Evolutionary conservation across 2,113 vertebrate species (phyloP).

Genomic region (Uria aalge): DNA sequence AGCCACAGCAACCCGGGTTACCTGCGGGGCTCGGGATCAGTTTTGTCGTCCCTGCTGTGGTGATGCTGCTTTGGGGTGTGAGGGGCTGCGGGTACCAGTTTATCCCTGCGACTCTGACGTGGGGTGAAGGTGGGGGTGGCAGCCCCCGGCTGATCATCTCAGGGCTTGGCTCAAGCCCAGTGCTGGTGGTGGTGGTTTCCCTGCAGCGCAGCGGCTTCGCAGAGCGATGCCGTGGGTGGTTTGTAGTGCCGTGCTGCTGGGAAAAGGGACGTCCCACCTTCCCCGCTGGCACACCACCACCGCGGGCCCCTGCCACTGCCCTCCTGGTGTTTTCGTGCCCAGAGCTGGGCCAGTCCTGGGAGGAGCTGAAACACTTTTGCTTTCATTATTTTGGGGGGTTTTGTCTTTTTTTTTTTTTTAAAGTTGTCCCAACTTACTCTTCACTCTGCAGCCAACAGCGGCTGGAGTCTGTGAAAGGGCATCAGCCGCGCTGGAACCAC

Average conservation of each 20-base stretch:
- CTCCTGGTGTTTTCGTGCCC: background rate
- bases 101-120: background rate
- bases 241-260: background rate
- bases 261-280: background rate
- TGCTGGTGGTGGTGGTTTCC: background rate
- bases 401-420: background rate
- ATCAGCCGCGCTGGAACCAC: background rate
- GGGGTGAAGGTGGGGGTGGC: background rate
- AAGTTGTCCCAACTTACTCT: fast-evolving
- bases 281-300: background rate
- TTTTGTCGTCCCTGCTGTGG: fast-evolving
- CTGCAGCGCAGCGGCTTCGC: fast-evolving
- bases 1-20: background rate
- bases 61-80: background rate
- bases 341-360: background rate
- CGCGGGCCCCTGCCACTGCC: background rate
- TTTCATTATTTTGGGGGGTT: background rate
- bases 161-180: background rate
- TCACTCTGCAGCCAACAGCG: background rate
- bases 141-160: fast-evolving
- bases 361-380: background rate
- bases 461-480: background rate
- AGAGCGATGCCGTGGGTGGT: background rate
- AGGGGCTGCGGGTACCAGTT: background rate
- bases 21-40: background rate